Percentiles rank a stretch among this genome's conserved stretches.
phyloP scores from a whole-genome alignment of 2,888 invertebrate genomes.

The Mycogona germanica region DNA sequence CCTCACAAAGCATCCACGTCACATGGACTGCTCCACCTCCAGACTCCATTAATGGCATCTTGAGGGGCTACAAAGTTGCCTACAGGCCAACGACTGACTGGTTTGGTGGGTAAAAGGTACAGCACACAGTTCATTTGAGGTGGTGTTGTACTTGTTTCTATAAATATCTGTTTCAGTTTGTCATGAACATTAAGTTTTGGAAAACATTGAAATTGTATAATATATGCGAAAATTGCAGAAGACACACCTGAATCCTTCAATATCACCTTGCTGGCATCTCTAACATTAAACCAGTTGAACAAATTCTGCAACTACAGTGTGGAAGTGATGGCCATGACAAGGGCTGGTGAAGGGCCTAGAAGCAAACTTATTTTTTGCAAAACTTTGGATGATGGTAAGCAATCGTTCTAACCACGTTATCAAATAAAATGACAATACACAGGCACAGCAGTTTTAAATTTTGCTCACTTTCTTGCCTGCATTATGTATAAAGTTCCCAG shows the following conservation, averaged over 20 bases:
- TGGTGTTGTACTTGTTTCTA: too few relatives aligned
- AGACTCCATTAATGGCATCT: slow-evolving; percentile 82
- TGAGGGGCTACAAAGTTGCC: slow-evolving; percentile 90
- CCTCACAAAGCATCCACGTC: slow-evolving; percentile 86
- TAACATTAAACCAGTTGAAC: slow-evolving; percentile 73
- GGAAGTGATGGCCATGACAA: slow-evolving; percentile 88
- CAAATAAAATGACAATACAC: too few relatives aligned
- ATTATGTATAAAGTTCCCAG: slow-evolving; percentile 78
- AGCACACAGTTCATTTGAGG: too few relatives aligned
- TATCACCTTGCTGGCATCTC: slow-evolving; percentile 64
- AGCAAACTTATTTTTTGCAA: slow-evolving; percentile 78
- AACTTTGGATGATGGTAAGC: slow-evolving; percentile 83
- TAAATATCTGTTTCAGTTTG: too few relatives aligned
- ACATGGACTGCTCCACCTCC: slow-evolving; percentile 91
- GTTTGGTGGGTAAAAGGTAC: slow-evolving; percentile 51
- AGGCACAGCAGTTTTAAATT: too few relatives aligned
- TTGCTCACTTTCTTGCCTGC: too few relatives aligned
- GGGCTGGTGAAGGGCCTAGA: slow-evolving; percentile 88
- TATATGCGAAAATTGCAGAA: slow-evolving; percentile 11
- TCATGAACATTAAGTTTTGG: too few relatives aligned
- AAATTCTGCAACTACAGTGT: slow-evolving; percentile 95
- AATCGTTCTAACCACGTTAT: too few relatives aligned
- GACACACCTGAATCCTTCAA: slow-evolving; percentile 14
- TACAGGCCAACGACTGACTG: slow-evolving; percentile 83
- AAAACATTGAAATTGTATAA: too few relatives aligned